These are phyloP conservation scores for Sinodicranocentrus sp. DNA, from an alignment of 2,888 invertebrate species.

Conservation along the genomic window DNA sequence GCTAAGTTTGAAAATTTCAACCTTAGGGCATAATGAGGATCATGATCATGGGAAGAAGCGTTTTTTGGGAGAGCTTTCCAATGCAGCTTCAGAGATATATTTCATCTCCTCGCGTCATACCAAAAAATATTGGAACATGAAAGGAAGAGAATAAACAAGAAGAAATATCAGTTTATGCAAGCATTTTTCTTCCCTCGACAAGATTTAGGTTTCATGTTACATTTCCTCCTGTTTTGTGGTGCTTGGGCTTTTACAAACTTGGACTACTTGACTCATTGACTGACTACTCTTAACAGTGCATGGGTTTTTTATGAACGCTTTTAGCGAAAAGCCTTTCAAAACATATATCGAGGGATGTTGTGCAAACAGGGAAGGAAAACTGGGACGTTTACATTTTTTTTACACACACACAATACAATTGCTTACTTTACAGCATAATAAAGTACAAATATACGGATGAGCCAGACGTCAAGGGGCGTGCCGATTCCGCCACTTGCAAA, in stretches of 20 bases:
- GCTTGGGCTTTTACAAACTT: slow-evolving; percentile 11
- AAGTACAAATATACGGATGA: slow-evolving; percentile 37
- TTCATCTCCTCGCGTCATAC: neutral
- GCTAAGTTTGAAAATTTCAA: slow-evolving; percentile 50
- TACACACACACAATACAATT: slow-evolving; percentile 19
- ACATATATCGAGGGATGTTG: neutral
- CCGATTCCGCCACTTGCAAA: slow-evolving; percentile 14
- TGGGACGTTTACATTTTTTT: slow-evolving; percentile 41
- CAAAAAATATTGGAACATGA: neutral
- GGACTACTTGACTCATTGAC: slow-evolving; percentile 11
- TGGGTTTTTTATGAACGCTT: slow-evolving; percentile 3
- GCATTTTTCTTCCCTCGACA: slow-evolving; percentile 17
- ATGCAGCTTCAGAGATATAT: too few relatives aligned
- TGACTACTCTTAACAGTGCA: neutral
- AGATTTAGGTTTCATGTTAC: slow-evolving; percentile 49
- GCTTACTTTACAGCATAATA: slow-evolving; percentile 34
- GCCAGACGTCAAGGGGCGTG: slow-evolving; percentile 54
- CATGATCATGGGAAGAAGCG: too few relatives aligned
- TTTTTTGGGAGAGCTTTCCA: too few relatives aligned
- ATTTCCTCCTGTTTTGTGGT: slow-evolving; percentile 33
- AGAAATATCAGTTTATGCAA: slow-evolving; percentile 28
- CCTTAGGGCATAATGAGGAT: slow-evolving; percentile 15
- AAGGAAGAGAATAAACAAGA: slow-evolving; percentile 2
- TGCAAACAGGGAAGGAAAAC: slow-evolving; percentile 40
- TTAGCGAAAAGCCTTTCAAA: neutral